These are phyloP conservation scores for Portunus trituberculatus DNA, from an alignment of 1,140 invertebrate genomes.

Conservation along the genomic window DNA sequence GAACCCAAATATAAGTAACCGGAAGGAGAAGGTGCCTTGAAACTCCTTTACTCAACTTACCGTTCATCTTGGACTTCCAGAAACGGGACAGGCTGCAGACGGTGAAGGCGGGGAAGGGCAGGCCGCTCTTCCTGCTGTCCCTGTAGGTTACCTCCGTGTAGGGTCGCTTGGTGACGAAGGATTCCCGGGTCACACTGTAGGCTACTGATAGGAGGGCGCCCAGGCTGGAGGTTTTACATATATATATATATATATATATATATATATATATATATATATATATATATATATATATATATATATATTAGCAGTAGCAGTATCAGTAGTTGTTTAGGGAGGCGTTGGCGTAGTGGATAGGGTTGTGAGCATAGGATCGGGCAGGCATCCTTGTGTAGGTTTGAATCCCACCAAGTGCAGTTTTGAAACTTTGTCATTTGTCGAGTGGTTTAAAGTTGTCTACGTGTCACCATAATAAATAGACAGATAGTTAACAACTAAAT, in stretches of 20 bases:
- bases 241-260: neutral
- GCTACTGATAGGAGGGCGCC: constrained; percentile 28
- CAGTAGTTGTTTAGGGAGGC: too few species aligned
- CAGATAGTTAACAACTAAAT: neutral
- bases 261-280: neutral
- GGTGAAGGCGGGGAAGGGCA: constrained; percentile 56
- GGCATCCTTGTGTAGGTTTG: too few species aligned
- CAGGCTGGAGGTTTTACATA: constrained; percentile 1
- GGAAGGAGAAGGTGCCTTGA: too few species aligned
- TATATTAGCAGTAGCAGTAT: too few species aligned
- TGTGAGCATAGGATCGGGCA: too few species aligned
- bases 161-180: constrained; percentile 55
- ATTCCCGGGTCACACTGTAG: constrained; percentile 46
- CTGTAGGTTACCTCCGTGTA: constrained; percentile 66
- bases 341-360: too few species aligned
- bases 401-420: too few species aligned
- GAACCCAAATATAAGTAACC: too few species aligned
- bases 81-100: constrained; percentile 64
- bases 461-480: too few species aligned
- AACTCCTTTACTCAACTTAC: constrained; percentile 15
- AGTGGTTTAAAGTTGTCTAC: too few species aligned
- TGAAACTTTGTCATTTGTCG: too few species aligned
- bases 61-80: constrained; percentile 62
- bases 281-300: neutral
- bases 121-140: constrained; percentile 37